Conservation (phyloP, 2,888 invertebrate species). For the Phaedon cochleariae region DNA sequence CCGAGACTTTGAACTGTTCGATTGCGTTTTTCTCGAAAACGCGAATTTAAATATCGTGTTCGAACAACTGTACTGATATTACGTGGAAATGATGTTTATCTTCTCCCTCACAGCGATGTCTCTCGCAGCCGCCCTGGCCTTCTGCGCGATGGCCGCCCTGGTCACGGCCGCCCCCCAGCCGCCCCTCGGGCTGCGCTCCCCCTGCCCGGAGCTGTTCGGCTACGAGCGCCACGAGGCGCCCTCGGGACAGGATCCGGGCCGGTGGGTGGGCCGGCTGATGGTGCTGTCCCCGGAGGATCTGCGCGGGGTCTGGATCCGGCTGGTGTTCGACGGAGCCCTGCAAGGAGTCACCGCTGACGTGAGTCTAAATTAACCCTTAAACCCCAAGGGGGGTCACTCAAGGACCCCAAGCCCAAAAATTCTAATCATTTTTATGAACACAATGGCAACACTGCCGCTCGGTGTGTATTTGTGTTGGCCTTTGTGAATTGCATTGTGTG, state of each 20-base stretch:
- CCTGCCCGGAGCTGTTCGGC: slow-evolving; percentile 50
- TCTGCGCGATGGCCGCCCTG: slow-evolving; percentile 33
- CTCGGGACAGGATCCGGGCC: slow-evolving; percentile 31
- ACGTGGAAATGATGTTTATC: background rate
- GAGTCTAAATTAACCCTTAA: too few relatives aligned
- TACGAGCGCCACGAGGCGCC: slow-evolving; percentile 44
- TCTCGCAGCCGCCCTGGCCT: background rate
- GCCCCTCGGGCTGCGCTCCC: slow-evolving; percentile 33
- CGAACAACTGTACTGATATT: too few relatives aligned
- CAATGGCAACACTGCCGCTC: too few relatives aligned
- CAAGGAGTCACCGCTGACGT: slow-evolving; percentile 41
- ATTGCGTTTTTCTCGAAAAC: too few relatives aligned
- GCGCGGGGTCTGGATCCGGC: slow-evolving; percentile 50
- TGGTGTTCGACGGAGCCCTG: slow-evolving; percentile 46
- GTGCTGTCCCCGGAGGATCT: slow-evolving; percentile 47
- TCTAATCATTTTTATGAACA: too few relatives aligned
- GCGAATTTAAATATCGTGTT: too few relatives aligned
- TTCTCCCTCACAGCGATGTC: slow-evolving; percentile 31
- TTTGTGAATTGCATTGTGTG: too few relatives aligned
- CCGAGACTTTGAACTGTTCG: too few relatives aligned
- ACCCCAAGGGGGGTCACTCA: too few relatives aligned
- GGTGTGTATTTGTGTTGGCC: too few relatives aligned
- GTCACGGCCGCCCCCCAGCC: slow-evolving; percentile 9
- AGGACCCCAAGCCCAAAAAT: too few relatives aligned
- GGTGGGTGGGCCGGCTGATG: slow-evolving; percentile 46